Base-by-base conservation (phyloP, 2,797 vertebrate species). In the Pagetopsis macropterus region DNA sequence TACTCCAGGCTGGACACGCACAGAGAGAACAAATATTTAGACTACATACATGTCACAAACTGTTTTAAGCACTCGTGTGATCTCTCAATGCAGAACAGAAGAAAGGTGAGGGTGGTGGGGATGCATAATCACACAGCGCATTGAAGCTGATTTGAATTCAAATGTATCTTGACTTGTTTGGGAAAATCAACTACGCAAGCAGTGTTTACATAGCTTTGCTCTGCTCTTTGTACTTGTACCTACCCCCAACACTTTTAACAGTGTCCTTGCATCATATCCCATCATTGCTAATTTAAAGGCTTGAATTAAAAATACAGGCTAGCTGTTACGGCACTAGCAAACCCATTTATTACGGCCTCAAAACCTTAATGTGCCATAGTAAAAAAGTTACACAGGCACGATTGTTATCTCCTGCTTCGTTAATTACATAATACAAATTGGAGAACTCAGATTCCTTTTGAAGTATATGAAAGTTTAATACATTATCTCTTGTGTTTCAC, bases 261-360 rank as follows among this genome's bases (percentile, higher is more conserved):
- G 58, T 61, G 59, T 51, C 73, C 62, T 67, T 86, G 71, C 65
- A 1, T 83, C 61, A 84, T 75, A 67, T 82, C 71, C 65, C 50
- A 78, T 86, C 64, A 74, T 74, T 74, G 77, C 72, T 82, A 72
- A 83, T 91, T 89, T 85, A 86, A 85, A 88, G 58, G 58, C 70
- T 75, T 69, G 63, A 84, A 87, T 88, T 76, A 84, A 86, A 88
- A 85, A 67, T 69, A 65, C 73, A 74, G 56, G 72, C 78, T 21
- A 19, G 19, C 19, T 19, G 19, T 19, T 19, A 19, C 19, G 19
- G 19, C 19, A 19, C 27, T 4, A 78, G 82, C 49, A 76, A 79
- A 78, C 57, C 71, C 69, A 70, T 89, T 86, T 89, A 85, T 86
- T 76, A 85, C 78, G 58, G 74, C 70, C 64, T 79, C 70, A 72